A percentile compares a stretch with the other conserved stretches of the same genome.
Conservation (phyloP, 2,888 invertebrate genomes). For the Epinotia demarniana region DNA sequence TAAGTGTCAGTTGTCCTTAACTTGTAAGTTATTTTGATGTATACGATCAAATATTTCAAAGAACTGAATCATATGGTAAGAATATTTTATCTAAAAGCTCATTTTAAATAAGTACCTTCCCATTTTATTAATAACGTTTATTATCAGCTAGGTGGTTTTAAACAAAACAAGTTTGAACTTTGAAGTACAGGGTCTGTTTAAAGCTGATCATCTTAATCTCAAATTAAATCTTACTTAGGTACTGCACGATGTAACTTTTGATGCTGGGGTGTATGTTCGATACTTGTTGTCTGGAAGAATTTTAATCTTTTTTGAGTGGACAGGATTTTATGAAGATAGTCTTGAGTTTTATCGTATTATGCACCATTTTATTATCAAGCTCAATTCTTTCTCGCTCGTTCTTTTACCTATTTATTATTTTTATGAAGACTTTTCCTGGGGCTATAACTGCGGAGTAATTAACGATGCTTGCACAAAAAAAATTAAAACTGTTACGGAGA, state of each 20-base stretch:
- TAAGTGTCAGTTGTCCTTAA: neutral
- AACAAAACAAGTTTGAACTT: constrained; percentile 23
- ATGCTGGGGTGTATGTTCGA: constrained; percentile 20
- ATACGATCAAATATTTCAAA: neutral
- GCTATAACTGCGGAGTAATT: constrained; percentile 20
- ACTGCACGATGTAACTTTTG: constrained; percentile 34
- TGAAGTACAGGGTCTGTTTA: constrained; percentile 11
- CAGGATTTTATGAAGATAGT: constrained; percentile 9
- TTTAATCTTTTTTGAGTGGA: constrained; percentile 17
- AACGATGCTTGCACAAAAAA: constrained; percentile 7
- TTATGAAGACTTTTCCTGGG: constrained; percentile 13
- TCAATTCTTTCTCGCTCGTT: constrained; percentile 16
- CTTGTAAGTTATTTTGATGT: neutral
- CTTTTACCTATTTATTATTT: constrained; percentile 14
- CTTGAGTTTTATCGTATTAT: constrained; percentile 7
- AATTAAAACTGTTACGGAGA: neutral
- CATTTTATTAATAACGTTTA: neutral
- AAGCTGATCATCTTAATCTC: constrained; percentile 24
- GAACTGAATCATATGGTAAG: neutral
- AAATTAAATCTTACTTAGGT: constrained; percentile 36
- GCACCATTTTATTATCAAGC: constrained; percentile 18
- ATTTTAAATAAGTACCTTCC: neutral
- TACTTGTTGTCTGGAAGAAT: constrained; percentile 25
- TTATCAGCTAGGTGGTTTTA: neutral
- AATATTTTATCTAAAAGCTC: neutral